Percentiles rank a stretch among this genome's conserved stretches.
Evolutionary conservation across 1,140 invertebrate genomes (phyloP).

Genomic region (Medauroidea extradentata): DNA sequence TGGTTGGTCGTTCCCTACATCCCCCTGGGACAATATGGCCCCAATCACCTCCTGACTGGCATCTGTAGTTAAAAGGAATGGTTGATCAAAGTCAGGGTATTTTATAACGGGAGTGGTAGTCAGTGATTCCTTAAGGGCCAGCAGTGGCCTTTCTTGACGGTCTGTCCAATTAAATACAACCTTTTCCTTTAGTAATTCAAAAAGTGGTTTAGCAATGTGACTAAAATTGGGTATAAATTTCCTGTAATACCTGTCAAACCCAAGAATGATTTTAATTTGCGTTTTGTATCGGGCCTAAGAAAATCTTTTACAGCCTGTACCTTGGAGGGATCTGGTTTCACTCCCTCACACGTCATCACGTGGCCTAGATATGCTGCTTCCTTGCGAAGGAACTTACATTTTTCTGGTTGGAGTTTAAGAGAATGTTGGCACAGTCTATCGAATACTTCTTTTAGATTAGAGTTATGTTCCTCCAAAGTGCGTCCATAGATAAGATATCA

Average conservation of each 20-base stretch:
- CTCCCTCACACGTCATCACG: slow-evolving; percentile 37
- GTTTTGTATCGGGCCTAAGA: slow-evolving; percentile 37
- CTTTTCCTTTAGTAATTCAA: slow-evolving; percentile 35
- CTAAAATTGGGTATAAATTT: slow-evolving; percentile 40
- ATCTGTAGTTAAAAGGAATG: slow-evolving; percentile 8
- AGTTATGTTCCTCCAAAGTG: slow-evolving; percentile 33
- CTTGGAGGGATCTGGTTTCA: slow-evolving; percentile 43
- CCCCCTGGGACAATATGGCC: slow-evolving; percentile 17
- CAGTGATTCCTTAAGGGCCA: slow-evolving; percentile 14
- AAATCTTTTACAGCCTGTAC: slow-evolving; percentile 37
- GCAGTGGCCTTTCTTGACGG: slow-evolving; percentile 30
- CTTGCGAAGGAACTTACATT: too few relatives aligned
- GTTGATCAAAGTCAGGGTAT: slow-evolving; percentile 5
- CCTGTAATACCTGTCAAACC: slow-evolving; percentile 44
- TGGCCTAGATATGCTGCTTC: too few relatives aligned
- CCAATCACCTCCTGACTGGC: slow-evolving; percentile 13
- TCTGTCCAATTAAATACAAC: slow-evolving; percentile 28
- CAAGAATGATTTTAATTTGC: slow-evolving; percentile 42
- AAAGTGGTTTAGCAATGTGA: slow-evolving; percentile 35
- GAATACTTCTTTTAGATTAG: slow-evolving; percentile 37
- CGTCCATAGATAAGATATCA: slow-evolving; percentile 40
- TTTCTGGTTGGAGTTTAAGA: slow-evolving; percentile 43
- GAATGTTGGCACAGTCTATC: slow-evolving; percentile 33
- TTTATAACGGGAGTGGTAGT: not conserved
- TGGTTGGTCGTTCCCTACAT: slow-evolving; percentile 13